These are phyloP conservation scores for Grapholita molesta DNA, from an alignment of 1,140 invertebrate genomes.

Conservation along the genomic window DNA sequence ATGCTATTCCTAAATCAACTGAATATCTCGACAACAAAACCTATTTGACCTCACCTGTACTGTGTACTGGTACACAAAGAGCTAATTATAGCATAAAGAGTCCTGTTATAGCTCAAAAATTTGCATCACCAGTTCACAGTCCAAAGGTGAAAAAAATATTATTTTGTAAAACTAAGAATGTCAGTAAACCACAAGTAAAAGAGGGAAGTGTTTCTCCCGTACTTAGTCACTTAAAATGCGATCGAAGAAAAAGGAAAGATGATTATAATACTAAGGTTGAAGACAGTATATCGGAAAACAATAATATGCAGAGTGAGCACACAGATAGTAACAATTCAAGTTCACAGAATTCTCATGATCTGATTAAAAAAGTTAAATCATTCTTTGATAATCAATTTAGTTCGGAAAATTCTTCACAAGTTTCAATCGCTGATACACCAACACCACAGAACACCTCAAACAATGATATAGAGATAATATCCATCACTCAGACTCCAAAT, in stretches of 20 bases:
- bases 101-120: constrained; percentile 36
- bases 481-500: constrained; percentile 30
- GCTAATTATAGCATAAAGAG: constrained; percentile 24
- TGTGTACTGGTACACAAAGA: not conserved
- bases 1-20: not conserved
- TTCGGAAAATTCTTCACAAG: constrained; percentile 44
- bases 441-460: constrained; percentile 42
- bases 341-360: constrained; percentile 21
- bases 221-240: not conserved
- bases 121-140: constrained; percentile 27
- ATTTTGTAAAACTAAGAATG: constrained; percentile 21
- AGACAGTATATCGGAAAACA: not conserved
- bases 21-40: not conserved
- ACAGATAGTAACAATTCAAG: constrained; percentile 2
- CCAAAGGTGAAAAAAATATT: constrained; percentile 50
- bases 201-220: not conserved
- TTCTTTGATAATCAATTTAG: constrained; percentile 56
- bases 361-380: constrained; percentile 49
- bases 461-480: constrained; percentile 51
- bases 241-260: not conserved
- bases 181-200: not conserved
- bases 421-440: constrained; percentile 48
- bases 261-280: not conserved
- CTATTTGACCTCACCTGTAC: constrained; percentile 7
- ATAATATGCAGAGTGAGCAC: constrained; percentile 8